Evolutionary conservation across 2,888 invertebrate genomes (phyloP), one percentile per base, ranked within the genome.

Genomic region (Encarsia formosa): DNA sequence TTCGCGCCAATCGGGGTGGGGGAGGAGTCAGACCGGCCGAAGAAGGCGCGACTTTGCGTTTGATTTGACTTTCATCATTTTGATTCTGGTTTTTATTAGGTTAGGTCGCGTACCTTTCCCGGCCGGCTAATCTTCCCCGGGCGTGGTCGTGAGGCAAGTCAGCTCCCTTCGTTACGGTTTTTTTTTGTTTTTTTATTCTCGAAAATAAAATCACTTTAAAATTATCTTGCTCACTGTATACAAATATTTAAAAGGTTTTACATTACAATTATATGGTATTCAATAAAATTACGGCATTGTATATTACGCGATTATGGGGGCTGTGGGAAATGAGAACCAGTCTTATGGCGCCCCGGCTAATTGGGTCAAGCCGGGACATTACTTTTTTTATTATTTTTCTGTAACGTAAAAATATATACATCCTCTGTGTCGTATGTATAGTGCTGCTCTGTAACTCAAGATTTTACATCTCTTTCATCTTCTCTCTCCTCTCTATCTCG

Each of bases 361-460:
- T 58, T 67, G 67, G 65, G 61, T 58, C 6, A 39, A 45, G 69
- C 65, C 63, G 69, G 67, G 71, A 71, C 71, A 73, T n/a, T n/a
- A n/a, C n/a, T n/a, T n/a, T n/a, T n/a, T n/a, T n/a, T n/a, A n/a
- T n/a, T n/a, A n/a, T 72, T 71, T 71, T 63, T 73, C 73, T 73
- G 73, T 73, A 73, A 73, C 73, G 73, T 73, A 73, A 73, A 73
- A 73, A 73, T 73, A 73, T 73, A 73, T 73, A 73, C 73, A 73
- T 71, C 69, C 67, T 73, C 72, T 73, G 73, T 73, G 72, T 71
- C 66, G 69, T 73, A 73, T 74, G 71, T 72, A 73, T 73, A 71
- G 71, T 71, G 72, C 71, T 75, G 71, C 72, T 71, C 75, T 75
- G 75, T 75, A 75, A 75, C 73, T 72, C 67, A 75, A 75, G 67